Percentiles rank a stretch among this genome's conserved stretches.
Evolutionary conservation across 30 jellyfish, hydroid and myxozoan genomes (phyloP).

Genomic region (Catostylus mosaicus): DNA sequence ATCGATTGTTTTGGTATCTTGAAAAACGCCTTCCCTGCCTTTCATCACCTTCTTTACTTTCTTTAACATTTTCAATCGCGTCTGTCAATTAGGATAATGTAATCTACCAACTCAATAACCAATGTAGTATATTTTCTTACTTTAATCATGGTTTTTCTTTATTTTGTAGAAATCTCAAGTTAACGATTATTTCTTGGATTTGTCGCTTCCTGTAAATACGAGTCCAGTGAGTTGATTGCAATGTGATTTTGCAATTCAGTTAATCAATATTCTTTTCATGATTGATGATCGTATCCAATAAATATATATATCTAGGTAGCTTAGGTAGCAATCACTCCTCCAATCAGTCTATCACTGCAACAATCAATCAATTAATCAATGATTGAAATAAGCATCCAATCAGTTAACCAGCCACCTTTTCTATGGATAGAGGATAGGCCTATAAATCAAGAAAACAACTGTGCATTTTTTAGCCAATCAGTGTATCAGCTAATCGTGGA

Average conservation of each 20-base stretch:
- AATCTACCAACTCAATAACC: no score
- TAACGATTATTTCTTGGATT: constrained; percentile 63
- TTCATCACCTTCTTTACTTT: no score
- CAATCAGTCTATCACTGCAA: background rate
- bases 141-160: background rate
- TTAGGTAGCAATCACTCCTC: no score
- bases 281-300: no score
- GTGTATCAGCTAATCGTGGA: no score
- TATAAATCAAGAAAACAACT: no score
- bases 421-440: background rate
- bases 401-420: background rate
- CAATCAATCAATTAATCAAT: background rate
- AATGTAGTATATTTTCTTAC: background rate
- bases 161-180: constrained; percentile 61
- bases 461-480: no score
- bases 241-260: no score
- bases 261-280: no score
- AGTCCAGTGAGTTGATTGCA: constrained; percentile 13
- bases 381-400: background rate
- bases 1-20: no score
- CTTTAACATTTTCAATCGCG: background rate
- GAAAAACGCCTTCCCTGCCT: background rate
- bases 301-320: no score
- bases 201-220: constrained; percentile 74
- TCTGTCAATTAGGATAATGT: no score